These are phyloP conservation scores for Salminus brasiliensis DNA, from an alignment of 2,113 vertebrate species.

Conservation along the genomic window DNA sequence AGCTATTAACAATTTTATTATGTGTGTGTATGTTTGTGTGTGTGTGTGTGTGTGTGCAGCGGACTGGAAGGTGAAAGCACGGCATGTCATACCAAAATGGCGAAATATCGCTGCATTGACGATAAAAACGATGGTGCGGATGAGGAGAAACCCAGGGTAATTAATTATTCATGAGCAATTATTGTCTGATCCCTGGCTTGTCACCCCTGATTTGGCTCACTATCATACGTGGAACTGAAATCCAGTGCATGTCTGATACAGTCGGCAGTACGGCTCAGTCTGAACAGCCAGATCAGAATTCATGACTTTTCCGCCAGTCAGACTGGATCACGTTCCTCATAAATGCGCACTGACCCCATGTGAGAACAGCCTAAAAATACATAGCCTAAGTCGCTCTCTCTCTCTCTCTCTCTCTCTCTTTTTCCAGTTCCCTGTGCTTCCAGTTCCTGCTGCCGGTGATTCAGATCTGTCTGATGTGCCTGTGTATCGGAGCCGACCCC, in stretches of 20 bases:
- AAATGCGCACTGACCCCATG: no score
- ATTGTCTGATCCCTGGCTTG: no score
- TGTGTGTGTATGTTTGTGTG: constrained; percentile 22
- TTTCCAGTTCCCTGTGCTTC: constrained; percentile 76
- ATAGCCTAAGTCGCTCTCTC: no score
- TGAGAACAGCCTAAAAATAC: no score
- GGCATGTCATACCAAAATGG: constrained; percentile 74
- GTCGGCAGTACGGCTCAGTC: no score
- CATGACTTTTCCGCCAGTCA: no score
- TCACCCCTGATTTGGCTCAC: no score
- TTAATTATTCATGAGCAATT: background rate
- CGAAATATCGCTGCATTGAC: constrained; percentile 76
- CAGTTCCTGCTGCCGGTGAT: constrained; percentile 82
- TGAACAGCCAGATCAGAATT: no score
- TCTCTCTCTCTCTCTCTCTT: background rate
- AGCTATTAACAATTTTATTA: no score
- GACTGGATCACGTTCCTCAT: no score
- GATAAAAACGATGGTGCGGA: constrained; percentile 78
- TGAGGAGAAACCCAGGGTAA: constrained; percentile 79
- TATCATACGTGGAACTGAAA: no score
- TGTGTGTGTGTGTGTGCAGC: constrained; percentile 55
- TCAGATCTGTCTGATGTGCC: constrained; percentile 79
- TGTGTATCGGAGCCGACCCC: constrained; percentile 78
- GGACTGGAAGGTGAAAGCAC: constrained; percentile 73
- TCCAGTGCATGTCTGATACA: no score